phyloP scores from a whole-genome alignment of 2,888 invertebrate genomes.

The Mesochorus sp. region DNA sequence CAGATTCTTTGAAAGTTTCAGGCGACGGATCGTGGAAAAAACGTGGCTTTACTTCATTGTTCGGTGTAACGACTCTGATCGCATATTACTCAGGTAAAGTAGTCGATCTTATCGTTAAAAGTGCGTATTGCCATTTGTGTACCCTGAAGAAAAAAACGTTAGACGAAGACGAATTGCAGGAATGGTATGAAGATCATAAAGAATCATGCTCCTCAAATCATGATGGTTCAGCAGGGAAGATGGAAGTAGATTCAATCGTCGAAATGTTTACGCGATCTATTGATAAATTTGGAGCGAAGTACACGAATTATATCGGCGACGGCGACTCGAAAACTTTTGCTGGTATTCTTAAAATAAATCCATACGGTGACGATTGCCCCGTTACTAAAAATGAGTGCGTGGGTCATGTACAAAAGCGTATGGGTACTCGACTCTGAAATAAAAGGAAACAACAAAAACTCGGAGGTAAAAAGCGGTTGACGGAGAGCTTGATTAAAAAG shows the following conservation, averaged over 20 bases:
- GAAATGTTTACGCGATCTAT: slow-evolving; percentile 64
- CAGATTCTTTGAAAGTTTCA: slow-evolving; percentile 64
- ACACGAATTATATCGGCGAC: slow-evolving; percentile 65
- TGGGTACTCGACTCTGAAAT: slow-evolving; percentile 34
- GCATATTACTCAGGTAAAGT: slow-evolving; percentile 63
- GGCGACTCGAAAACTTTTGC: slow-evolving; percentile 63
- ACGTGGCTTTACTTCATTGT: slow-evolving; percentile 65
- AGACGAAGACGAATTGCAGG: slow-evolving; percentile 49
- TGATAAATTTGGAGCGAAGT: slow-evolving; percentile 58
- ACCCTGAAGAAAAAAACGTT: slow-evolving; percentile 52
- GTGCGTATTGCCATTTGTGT: slow-evolving; percentile 61
- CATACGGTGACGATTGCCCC: slow-evolving; percentile 45
- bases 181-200: slow-evolving; percentile 62
- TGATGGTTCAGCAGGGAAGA: slow-evolving; percentile 62
- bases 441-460: slow-evolving; percentile 36
- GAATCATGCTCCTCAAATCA: slow-evolving; percentile 61
- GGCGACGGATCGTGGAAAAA: slow-evolving; percentile 69
- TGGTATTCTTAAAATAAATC: slow-evolving; percentile 37
- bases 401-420: not conserved
- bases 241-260: slow-evolving; percentile 63
- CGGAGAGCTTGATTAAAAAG: slow-evolving; percentile 36
- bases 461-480: slow-evolving; percentile 33
- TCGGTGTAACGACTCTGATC: slow-evolving; percentile 65
- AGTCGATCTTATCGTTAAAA: slow-evolving; percentile 64
- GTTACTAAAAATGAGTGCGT: slow-evolving; percentile 32